Base-by-base conservation (phyloP, 2,113 vertebrate species). In the Synchiropus splendidus region DNA sequence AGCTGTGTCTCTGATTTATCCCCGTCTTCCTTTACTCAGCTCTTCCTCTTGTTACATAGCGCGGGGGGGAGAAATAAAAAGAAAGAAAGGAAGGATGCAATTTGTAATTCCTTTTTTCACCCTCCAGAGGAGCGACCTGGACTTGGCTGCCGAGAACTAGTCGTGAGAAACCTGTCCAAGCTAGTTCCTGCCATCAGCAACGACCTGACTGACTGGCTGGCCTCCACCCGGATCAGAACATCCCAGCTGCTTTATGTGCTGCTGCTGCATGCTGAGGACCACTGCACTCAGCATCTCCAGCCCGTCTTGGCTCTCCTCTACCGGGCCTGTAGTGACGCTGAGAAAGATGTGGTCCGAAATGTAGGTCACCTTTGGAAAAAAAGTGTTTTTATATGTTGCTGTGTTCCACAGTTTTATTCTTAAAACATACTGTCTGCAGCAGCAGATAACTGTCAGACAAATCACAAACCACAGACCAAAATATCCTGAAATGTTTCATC, bases 131-230 rank as follows among this genome's bases (percentile, higher is more conserved):
- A 71, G 53, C 89, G 92, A 43, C 94, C 92, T 0, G 81, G 74
- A 2, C 70, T 97, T 53, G 94, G 94, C 40, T 99, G 95, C 66
- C 86, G 91, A 60, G 94, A 99, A 44, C 84, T 99, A 2, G 88
- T 99, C 51, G 79, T 87, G 2, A 87, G 93, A 57, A 94, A 97
- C 67, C 82, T 97, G 48, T 88, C 83, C 53, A 88, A 83, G 67
- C 77, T 98, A 41, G 79, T 98, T 9, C 90, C 92, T 0, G 94
- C 89, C 2, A 54, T 99, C 35, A 78, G 79, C 31, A 74, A 81
- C 1, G 95, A 99, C 44, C 9, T 91, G 1, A 81, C 78, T 0
- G 93, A 99, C 77, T 98, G 95, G 95, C 84, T 97, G 54, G 86
- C 57, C 8, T 75, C 78, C 35, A 99, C 92, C 0, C 78, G 92